Evolutionary conservation across 2,797 vertebrate genomes (phyloP).

Genomic region (Acrocephalus scirpaceus): DNA sequence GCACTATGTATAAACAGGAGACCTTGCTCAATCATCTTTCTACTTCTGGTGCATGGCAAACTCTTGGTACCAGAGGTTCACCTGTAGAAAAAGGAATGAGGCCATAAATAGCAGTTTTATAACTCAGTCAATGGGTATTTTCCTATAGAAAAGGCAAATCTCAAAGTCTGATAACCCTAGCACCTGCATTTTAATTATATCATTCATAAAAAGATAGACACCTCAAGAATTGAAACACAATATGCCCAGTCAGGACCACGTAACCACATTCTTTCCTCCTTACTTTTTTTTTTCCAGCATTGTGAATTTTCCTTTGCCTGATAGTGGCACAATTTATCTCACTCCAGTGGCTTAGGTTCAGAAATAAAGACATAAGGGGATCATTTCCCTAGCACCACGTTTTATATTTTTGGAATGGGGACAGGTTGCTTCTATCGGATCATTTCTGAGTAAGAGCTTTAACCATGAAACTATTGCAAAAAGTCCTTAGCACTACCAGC

Average conservation of each 20-base stretch:
- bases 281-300: neutral
- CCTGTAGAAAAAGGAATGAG: neutral
- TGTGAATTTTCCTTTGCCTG: neutral
- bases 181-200: neutral
- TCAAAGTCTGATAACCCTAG: neutral
- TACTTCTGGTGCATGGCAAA: neutral
- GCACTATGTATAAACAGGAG: neutral
- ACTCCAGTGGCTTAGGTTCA: neutral
- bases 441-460: neutral
- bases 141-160: neutral
- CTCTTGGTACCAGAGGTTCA: neutral
- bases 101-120: neutral
- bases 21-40: neutral
- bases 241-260: neutral
- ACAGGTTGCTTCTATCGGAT: neutral
- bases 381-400: neutral
- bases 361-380: neutral
- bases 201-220: neutral
- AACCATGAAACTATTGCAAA: neutral
- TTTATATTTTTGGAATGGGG: neutral
- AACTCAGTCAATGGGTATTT: neutral
- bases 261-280: neutral
- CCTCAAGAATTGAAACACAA: neutral
- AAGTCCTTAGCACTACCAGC: neutral
- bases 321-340: neutral